phyloP scores from a whole-genome alignment of 2,888 invertebrate genomes.

The Drosophila villosipedis region DNA sequence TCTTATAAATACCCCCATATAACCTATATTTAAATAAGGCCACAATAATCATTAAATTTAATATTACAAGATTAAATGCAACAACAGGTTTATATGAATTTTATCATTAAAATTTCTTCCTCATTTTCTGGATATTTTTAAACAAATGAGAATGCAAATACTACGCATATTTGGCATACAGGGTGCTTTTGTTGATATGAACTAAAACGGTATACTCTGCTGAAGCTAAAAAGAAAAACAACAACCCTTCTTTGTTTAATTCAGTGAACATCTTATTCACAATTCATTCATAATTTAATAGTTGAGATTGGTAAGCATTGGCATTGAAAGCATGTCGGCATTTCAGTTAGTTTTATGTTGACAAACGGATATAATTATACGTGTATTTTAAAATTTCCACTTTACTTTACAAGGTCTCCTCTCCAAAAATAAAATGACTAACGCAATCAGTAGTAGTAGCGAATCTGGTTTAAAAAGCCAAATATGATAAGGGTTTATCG shows the following conservation, averaged over 20 bases:
- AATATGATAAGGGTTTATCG: slow-evolving; percentile 34
- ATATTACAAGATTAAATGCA: slow-evolving; percentile 25
- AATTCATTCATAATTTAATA: background rate
- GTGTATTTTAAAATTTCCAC: slow-evolving; percentile 13
- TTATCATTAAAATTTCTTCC: slow-evolving; percentile 12
- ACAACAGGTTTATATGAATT: slow-evolving; percentile 25
- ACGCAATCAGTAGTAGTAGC: slow-evolving; percentile 26
- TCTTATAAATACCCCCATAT: slow-evolving; percentile 1
- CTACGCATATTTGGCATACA: slow-evolving; percentile 10
- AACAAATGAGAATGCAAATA: slow-evolving; percentile 27
- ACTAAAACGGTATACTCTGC: background rate
- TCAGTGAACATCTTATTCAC: background rate
- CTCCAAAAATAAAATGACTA: slow-evolving; percentile 8
- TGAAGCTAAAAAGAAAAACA: no score
- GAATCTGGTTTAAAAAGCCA: slow-evolving; percentile 16
- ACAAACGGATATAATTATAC: background rate
- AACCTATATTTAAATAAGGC: slow-evolving; percentile 9
- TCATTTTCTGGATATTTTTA: slow-evolving; percentile 29
- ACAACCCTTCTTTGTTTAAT: background rate
- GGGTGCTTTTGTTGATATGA: slow-evolving; percentile 12
- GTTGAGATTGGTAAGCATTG: background rate
- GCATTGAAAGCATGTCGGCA: background rate
- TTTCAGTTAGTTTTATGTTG: slow-evolving; percentile 6
- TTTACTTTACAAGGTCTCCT: slow-evolving; percentile 29
- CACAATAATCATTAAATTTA: slow-evolving; percentile 29